Base-by-base conservation (phyloP, 2,113 vertebrate genomes). In the Apaloderma vittatum region DNA sequence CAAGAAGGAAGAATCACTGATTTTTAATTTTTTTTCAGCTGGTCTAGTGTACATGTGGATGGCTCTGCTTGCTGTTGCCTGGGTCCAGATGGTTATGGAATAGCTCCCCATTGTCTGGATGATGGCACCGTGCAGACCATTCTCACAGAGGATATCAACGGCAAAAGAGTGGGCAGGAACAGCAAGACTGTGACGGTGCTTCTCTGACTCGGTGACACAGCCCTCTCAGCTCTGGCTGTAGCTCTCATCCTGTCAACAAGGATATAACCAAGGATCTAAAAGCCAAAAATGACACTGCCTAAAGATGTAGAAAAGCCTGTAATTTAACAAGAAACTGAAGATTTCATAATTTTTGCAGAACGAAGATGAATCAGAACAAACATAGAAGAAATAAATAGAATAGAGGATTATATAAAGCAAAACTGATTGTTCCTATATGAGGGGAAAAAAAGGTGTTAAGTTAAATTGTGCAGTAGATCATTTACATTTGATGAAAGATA, bases 21-120 rank as follows among this genome's bases (percentile, higher is more conserved):
- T 36, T 72, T 72, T 49, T 49, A 20, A 20, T 49, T 49, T 49
- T 49, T 19, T 52, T 86, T 82, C 36, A 73, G 21, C 18, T 57
- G 27, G 8, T 37, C 48, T 91, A 12, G n/a, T 58, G 49, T 12
- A 51, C 55, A 9, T 34, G 26, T 46, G 54, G 59, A 43, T 45
- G 82, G 36, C 9, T 73, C 29, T 58, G 36, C 81, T 58, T 37
- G 11, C 65, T 77, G 26, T 22, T 58, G 15, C 26, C 0, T 52
- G 30, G 22, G n/a, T n/a, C n/a, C n/a, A n/a, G n/a, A n/a, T n/a
- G n/a, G n/a, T n/a, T n/a, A n/a, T n/a, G 99, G 99, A 62, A 98
- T 99, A 12, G 98, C 99, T 52, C 98, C 99, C 4, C 99, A 99
- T 71, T 99, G 99, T 91, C 97, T 99, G 97, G 99, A 99, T 54